Evolutionary conservation across 2,113 vertebrate species (phyloP).

Genomic region (Phyllostomus discolor): DNA sequence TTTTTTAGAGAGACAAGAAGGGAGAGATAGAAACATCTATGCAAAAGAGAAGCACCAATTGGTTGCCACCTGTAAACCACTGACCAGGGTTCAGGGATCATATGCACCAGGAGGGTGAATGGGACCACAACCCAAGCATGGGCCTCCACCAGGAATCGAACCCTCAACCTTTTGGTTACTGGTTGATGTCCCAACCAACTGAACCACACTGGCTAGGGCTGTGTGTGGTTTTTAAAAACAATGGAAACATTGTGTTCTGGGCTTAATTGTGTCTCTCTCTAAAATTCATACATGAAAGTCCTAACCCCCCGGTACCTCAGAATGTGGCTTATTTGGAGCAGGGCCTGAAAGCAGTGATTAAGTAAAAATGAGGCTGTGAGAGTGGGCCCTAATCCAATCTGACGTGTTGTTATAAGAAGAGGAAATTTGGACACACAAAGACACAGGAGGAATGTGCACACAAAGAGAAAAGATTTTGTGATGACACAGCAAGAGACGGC

Average conservation of each 20-base stretch:
- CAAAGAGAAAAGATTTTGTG: not conserved
- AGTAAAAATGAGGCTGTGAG: not conserved
- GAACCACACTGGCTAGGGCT: not conserved
- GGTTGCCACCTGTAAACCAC: not conserved
- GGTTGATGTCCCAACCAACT: not conserved
- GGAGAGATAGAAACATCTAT: not conserved
- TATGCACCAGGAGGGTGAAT: no score
- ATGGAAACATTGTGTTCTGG: not conserved
- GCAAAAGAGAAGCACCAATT: not conserved
- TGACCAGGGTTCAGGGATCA: no score
- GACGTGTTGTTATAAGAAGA: not conserved
- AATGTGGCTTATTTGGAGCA: not conserved
- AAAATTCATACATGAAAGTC: not conserved
- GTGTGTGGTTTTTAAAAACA: slow-evolving; percentile 13
- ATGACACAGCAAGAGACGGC: not conserved
- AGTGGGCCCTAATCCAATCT: not conserved
- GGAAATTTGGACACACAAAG: not conserved
- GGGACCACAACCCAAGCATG: no score
- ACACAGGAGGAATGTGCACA: not conserved
- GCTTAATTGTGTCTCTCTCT: not conserved
- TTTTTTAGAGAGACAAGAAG: not conserved
- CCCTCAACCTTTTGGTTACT: not conserved
- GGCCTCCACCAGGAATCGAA: no score
- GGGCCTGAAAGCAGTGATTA: not conserved
- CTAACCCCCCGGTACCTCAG: not conserved